Percentiles rank a stretch among this genome's conserved stretches.
These are phyloP conservation scores for Lagenorhynchus albirostris DNA, from an alignment of 2,113 vertebrate genomes.

Conservation along the genomic window DNA sequence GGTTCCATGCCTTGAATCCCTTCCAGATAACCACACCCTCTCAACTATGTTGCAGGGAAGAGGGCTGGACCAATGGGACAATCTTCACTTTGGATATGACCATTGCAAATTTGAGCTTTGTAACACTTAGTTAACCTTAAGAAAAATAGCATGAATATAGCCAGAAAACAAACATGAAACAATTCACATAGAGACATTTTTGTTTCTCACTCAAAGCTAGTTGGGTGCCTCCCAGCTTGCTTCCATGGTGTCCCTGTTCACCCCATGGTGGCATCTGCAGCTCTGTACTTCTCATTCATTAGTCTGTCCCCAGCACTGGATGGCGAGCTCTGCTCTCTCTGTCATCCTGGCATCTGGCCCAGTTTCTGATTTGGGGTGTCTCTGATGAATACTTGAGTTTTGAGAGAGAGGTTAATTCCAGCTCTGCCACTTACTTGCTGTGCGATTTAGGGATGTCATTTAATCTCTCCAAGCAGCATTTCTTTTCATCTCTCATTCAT, in stretches of 20 bases:
- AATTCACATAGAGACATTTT: neutral
- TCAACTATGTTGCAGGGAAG: neutral
- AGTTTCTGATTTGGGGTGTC: neutral
- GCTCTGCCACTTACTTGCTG: neutral
- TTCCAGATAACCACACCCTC: neutral
- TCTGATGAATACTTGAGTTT: neutral
- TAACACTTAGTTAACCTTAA: neutral
- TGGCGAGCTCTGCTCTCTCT: neutral
- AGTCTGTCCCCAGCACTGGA: accelerated
- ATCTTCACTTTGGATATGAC: neutral
- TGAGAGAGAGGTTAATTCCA: neutral
- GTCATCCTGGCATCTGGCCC: neutral
- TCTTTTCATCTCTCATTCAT: neutral
- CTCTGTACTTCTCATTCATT: neutral
- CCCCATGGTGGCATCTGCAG: neutral
- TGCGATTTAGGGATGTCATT: neutral
- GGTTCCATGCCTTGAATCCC: neutral
- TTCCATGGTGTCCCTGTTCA: neutral
- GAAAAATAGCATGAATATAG: neutral
- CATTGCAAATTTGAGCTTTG: neutral
- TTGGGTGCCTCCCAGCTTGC: neutral
- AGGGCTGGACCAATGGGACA: neutral
- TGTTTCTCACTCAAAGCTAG: neutral
- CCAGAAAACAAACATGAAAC: neutral
- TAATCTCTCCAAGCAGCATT: neutral